Conservation (phyloP, 2,113 vertebrate genomes). For the Pao palembangensis region DNA sequence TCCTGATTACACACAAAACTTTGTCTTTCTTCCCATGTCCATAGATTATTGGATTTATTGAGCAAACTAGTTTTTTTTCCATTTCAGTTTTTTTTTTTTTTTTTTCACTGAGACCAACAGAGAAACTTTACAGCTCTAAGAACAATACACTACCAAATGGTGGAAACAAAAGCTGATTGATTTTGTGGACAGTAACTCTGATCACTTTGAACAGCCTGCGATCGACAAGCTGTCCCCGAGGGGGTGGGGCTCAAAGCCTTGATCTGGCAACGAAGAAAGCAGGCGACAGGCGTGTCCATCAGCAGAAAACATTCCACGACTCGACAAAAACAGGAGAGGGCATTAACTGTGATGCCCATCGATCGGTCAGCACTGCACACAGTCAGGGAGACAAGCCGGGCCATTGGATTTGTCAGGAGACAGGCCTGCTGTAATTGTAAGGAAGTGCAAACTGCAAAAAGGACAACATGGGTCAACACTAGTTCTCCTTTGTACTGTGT, state of each 20-base stretch:
- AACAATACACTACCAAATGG: too few species aligned
- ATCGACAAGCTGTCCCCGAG: constrained; percentile 55
- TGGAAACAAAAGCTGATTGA: constrained; percentile 32
- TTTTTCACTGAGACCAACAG: too few species aligned
- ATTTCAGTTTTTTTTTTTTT: too few species aligned
- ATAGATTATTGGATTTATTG: too few species aligned
- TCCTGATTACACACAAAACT: too few species aligned
- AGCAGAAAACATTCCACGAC: constrained; percentile 60
- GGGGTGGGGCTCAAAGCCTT: constrained; percentile 24
- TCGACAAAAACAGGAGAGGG: constrained; percentile 58
- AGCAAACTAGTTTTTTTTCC: too few species aligned
- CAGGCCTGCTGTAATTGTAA: constrained; percentile 41
- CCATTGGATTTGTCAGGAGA: constrained; percentile 60
- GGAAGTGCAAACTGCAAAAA: constrained; percentile 42
- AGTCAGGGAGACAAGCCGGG: constrained; percentile 47
- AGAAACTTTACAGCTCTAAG: too few species aligned
- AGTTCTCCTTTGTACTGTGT: constrained; percentile 19
- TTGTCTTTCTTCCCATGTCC: too few species aligned
- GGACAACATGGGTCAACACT: constrained; percentile 37
- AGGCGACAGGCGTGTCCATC: constrained; percentile 41
- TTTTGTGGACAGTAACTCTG: constrained; percentile 62
- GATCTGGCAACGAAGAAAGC: constrained; percentile 34
- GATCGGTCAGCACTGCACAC: constrained; percentile 50
- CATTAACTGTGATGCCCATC: constrained; percentile 68
- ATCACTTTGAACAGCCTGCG: constrained; percentile 63